Base-by-base conservation (phyloP, 2,888 invertebrate genomes). In the Liodrosophila aerea region DNA sequence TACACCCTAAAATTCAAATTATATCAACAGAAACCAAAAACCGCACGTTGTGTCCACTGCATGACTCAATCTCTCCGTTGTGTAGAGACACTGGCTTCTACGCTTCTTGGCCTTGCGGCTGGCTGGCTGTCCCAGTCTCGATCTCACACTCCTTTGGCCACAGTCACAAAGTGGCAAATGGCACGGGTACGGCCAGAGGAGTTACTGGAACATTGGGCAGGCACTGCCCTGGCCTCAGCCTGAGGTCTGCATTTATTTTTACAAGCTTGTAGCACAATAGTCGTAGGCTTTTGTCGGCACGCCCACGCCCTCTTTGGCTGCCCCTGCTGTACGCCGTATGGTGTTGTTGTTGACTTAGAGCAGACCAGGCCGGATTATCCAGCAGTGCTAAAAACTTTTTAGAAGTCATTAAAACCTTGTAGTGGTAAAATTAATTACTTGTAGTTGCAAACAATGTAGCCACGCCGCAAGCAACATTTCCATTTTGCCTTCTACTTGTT, bases 361-460 rank as follows among this genome's bases (percentile, higher is more conserved):
- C 40, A 69, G 51, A 64, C 67, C 74, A 44, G 70, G 65, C 64
- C 73, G 73, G 85, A 87, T 87, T 82, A 85, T 83, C 86, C 87
- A 81, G 67, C 83, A 87, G 87, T 86, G 86, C 85, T 86, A 76
- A 87, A 87, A 88, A 88, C 75, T 86, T 87, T 87, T 87, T 89
- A 85, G 86, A 86, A 89, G 89, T 87, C 89, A 89, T 89, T 89
- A 89, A 89, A 88, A 85, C 85, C 89, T 88, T 89, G 89, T 89
- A 89, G 89, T 88, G 88, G 89, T 88, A 87, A 89, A 89, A 89
- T 89, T 89, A 89, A 89, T 89, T 89, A 88, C 88, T 88, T 89
- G 88, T 89, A 88, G 88, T 88, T 89, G 87, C 86, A 86, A 87
- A 87, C 89, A 88, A 87, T 87, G 87, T 87, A 85, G 86, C 87